A percentile compares a stretch with the other conserved stretches of the same genome.
Evolutionary conservation across 2,797 vertebrate species (phyloP).

Genomic region (Halcyon smyrnensis): DNA sequence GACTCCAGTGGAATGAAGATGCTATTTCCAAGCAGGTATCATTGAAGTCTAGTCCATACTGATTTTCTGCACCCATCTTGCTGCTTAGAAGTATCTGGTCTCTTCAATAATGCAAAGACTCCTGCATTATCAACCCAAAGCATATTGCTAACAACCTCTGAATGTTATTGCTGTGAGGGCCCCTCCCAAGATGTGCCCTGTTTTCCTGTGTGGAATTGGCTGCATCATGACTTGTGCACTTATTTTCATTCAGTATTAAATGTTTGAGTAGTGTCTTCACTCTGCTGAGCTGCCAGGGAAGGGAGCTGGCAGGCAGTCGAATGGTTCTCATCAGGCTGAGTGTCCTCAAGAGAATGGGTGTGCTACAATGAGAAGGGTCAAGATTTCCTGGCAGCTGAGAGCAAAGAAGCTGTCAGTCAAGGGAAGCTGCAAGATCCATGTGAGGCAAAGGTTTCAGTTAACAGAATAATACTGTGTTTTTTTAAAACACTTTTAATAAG

Average conservation of each 20-base stretch:
- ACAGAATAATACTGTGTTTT: not conserved
- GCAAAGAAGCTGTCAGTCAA: not conserved
- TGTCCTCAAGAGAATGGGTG: conserved; percentile 37
- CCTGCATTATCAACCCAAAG: not conserved
- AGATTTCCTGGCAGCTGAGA: conserved; percentile 20
- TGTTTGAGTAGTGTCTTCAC: not conserved
- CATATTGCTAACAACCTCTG: not conserved
- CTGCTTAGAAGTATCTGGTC: not conserved
- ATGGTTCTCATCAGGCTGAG: not conserved
- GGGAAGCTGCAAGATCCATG: not conserved
- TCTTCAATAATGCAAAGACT: conserved; percentile 14
- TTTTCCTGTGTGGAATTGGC: not conserved
- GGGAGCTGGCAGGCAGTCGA: not conserved
- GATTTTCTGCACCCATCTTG: not conserved
- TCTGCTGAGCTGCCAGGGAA: not conserved
- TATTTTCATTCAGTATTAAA: conserved; percentile 46
- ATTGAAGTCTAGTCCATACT: not conserved
- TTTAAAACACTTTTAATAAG: not conserved
- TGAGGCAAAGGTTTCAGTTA: not conserved
- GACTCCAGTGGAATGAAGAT: not conserved
- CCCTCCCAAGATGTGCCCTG: not conserved
- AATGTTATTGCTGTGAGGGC: not conserved
- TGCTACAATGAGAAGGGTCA: conserved; percentile 1
- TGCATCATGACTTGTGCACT: not conserved
- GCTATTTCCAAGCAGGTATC: not conserved